Evolutionary conservation across 2,888 invertebrate genomes (phyloP), one percentile per base, ranked within the genome.

Genomic region (Myopa tessellatipennis): DNA sequence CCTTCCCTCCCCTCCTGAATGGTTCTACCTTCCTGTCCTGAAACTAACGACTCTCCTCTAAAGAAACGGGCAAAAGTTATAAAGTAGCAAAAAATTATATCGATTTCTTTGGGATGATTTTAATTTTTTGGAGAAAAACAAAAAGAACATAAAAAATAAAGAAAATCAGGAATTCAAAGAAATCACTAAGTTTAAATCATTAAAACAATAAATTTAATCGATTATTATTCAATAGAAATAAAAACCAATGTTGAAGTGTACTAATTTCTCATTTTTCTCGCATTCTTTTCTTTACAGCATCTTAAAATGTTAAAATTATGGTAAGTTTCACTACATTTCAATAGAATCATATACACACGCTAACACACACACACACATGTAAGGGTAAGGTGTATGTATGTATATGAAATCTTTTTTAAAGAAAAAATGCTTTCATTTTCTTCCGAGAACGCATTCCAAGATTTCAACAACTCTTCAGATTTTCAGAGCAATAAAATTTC

Each of bases 261-360:
- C 10, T 6, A 8, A 45, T 45, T 8, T 34, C 36, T 38, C 10
- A 26, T 45, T 45, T 12, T 61, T 40, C 4, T 40, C 4, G 40
- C 40, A 18, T 60, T 40, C 10, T 10, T 60, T 5, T 60, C 38
- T 63, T 73, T 61, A 40, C 61, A 73, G 73, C 73, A 61, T n/a
- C 36, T 61, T 45, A 61, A 72, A 73, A 61, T 45, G n/a, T 5
- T 6, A 16, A 40, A 73, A 73, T 26, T 61, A 73, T 73, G 73
- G 73, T 73, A 61, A 73, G 73, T 73, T 72, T 40, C 14, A 26
- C 26, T 36, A 4, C 36, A 58, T 38, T 10, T 60, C 58, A 38
- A 36, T 38, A 67, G 16, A 14, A 67, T 67, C 4, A 26, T 7
- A 26, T n/a, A 34, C 18, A 67, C 16, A n/a, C n/a, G 10, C 14